phyloP scores from a whole-genome alignment of 2,797 vertebrate species.

The Alca torda region DNA sequence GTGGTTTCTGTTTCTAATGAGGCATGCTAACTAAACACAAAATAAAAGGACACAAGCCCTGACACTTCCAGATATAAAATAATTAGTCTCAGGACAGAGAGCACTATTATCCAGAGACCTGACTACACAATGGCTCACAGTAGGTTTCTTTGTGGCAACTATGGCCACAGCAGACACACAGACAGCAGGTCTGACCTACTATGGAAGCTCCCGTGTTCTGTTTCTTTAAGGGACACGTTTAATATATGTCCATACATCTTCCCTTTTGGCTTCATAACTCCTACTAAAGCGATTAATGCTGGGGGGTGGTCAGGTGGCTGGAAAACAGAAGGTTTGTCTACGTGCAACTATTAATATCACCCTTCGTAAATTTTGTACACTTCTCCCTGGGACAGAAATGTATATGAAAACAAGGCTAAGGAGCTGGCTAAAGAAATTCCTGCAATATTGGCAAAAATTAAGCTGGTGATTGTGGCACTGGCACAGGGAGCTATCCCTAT shows the following conservation, averaged over 20 bases:
- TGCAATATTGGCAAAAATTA: background rate
- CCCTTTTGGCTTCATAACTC: background rate
- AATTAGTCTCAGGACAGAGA: background rate
- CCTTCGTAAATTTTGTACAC: background rate
- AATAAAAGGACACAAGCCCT: background rate
- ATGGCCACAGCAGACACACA: background rate
- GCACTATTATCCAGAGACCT: background rate
- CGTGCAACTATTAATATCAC: background rate
- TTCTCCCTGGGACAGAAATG: background rate
- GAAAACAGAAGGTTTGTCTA: background rate
- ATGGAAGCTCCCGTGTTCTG: background rate
- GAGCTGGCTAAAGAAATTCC: background rate
- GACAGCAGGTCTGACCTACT: background rate
- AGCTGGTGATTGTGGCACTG: background rate
- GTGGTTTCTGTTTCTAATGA: background rate
- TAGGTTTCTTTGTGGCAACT: background rate
- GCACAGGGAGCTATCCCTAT: background rate
- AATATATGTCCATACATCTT: background rate
- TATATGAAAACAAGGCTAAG: background rate
- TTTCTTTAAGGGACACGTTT: background rate
- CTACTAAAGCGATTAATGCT: background rate
- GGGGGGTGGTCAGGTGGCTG: background rate
- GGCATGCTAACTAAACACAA: background rate
- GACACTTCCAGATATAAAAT: background rate
- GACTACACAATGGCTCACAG: background rate